Base-by-base conservation (phyloP, 2,888 invertebrate genomes). In the Trachelus stipa region DNA sequence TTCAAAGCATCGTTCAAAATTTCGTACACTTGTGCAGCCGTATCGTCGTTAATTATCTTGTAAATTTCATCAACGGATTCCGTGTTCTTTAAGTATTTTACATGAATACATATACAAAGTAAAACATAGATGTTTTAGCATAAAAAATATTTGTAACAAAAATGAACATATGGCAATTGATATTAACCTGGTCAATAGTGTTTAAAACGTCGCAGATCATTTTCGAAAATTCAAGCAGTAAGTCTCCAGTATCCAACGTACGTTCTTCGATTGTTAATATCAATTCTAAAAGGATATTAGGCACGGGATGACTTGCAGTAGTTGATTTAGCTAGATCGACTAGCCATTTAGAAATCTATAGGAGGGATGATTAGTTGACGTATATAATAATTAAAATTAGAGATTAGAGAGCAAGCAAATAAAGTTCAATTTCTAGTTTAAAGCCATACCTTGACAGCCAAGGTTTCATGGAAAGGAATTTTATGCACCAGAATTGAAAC, bases 131-230 rank as follows among this genome's bases (percentile, higher is more conserved):
- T 74, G 31, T 71, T 12, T 40, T 40, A n/a, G n/a, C n/a, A 30
- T 23, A 75, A 40, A 69, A 78, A 37, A 78, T 76, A 0, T n/a
- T 33, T 37, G 23, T 23, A 31, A 30, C 34, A 40, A 34, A 68
- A 15, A 34, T 33, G 37, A 68, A 68, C 34, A 23, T 23, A 6
- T 4, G 34, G 15, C 9, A 71, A 56, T 56, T 23, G 0, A 56
- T 56, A 56, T 56, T 88, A 88, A 93, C 93, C 80, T 92, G 91
- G 82, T 91, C 91, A 69, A 93, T 89, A 31, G 90, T 89, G 34
- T 92, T 93, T 76, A 92, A 88, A 81, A 91, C 85, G 74, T 89
- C 86, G 37, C 92, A 92, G 68, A 93, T 82, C 80, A 92, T 92
- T 30, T 89, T 78, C 35, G 92, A 92, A 74, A 93, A 83, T 76